These are phyloP conservation scores for Ennomos erosarius DNA, from an alignment of 2,888 invertebrate species.

Conservation along the genomic window DNA sequence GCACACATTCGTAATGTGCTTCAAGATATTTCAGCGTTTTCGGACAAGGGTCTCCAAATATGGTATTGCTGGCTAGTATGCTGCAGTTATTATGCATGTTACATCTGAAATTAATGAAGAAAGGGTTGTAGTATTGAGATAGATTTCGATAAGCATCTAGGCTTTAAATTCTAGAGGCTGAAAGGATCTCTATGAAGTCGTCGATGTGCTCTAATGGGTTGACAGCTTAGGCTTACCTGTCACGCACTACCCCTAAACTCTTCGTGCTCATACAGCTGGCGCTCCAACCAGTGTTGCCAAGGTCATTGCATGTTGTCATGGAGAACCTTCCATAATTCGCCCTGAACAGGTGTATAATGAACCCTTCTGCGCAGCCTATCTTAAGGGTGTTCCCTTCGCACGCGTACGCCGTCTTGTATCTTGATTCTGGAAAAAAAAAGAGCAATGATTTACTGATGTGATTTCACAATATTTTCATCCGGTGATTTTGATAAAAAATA, in stretches of 20 bases:
- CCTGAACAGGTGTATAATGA: constrained; percentile 94
- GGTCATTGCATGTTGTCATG: constrained; percentile 97
- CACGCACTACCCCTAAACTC: constrained; percentile 94
- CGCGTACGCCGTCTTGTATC: constrained; percentile 96
- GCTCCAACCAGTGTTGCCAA: constrained; percentile 98
- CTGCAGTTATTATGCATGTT: constrained; percentile 96
- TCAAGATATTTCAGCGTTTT: constrained; percentile 97
- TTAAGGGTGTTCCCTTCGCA: constrained; percentile 96
- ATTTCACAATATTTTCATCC: not conserved
- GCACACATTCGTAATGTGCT: constrained; percentile 96
- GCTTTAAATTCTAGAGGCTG: too few relatives aligned
- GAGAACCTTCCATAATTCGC: constrained; percentile 98
- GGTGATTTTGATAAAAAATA: too few relatives aligned
- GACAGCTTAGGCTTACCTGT: constrained; percentile 86
- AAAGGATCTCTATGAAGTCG: too few relatives aligned
- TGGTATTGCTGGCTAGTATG: constrained; percentile 93
- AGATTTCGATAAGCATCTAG: not conserved
- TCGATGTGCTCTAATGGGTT: too few relatives aligned
- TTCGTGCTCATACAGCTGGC: constrained; percentile 97
- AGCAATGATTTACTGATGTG: constrained; percentile 4
- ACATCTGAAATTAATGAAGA: constrained; percentile 88
- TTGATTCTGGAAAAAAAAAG: constrained; percentile 85
- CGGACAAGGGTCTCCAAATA: constrained; percentile 96
- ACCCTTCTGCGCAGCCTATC: constrained; percentile 95
- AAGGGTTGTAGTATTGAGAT: constrained; percentile 18